Conservation (phyloP, 2,797 vertebrate species). For the Typhlichthys subterraneus region DNA sequence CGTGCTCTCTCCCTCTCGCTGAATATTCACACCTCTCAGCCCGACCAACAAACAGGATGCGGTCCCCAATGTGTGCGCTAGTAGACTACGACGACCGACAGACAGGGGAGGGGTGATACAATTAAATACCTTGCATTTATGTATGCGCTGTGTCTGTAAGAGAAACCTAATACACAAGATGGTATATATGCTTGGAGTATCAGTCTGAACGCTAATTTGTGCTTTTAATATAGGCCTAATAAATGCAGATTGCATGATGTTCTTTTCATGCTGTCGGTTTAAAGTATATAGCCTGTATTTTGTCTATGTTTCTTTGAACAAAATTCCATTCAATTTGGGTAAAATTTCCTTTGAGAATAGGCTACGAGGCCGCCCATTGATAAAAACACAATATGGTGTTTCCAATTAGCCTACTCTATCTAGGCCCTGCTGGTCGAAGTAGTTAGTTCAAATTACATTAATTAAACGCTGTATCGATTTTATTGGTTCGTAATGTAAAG, state of each 20-base stretch:
- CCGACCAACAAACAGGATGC: conserved; percentile 66
- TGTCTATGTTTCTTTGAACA: background rate
- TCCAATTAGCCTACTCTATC: conserved; percentile 29
- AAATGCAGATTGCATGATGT: conserved; percentile 18
- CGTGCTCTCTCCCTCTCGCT: conserved; percentile 29
- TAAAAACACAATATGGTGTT: background rate
- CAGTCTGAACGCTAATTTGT: conserved; percentile 26
- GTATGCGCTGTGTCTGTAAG: conserved; percentile 46
- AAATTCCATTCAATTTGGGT: conserved; percentile 16
- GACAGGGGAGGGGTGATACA: background rate
- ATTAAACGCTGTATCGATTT: conserved; percentile 33
- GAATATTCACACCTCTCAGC: conserved; percentile 65
- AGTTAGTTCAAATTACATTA: conserved; percentile 7
- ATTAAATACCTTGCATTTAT: conserved; percentile 47
- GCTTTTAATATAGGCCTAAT: conserved; percentile 7
- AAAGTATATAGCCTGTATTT: conserved; percentile 5
- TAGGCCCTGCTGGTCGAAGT: conserved; percentile 11
- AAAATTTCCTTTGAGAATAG: conserved; percentile 7
- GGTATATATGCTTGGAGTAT: conserved; percentile 23
- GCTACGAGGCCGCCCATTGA: conserved; percentile 5
- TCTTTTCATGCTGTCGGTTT: conserved; percentile 25
- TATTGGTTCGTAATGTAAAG: conserved; percentile 29
- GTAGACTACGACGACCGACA: conserved; percentile 34
- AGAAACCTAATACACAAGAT: conserved; percentile 48
- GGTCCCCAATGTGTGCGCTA: conserved; percentile 32